Percentiles rank a stretch among this genome's conserved stretches.
phyloP scores from a whole-genome alignment of 2,113 vertebrate genomes.

The Oreotrochilus melanogaster region DNA sequence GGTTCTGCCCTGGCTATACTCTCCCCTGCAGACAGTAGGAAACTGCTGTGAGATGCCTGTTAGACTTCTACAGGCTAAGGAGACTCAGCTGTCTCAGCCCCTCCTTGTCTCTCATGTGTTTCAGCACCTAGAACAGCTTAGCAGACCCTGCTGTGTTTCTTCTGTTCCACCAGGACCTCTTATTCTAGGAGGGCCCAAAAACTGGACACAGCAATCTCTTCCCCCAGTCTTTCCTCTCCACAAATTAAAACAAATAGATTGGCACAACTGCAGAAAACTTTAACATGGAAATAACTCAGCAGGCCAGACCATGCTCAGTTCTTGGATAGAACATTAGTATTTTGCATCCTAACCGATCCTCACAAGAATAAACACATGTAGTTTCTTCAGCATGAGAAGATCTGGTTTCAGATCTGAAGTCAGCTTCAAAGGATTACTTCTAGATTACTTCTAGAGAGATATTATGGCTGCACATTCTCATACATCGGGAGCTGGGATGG shows the following conservation, averaged over 20 bases:
- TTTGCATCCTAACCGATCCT: not conserved
- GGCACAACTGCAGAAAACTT: not conserved
- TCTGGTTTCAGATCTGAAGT: not conserved
- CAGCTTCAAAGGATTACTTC: not conserved
- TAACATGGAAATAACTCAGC: not conserved
- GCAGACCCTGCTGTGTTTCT: rapidly evolving
- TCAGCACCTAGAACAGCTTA: not conserved
- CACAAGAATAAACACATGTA: not conserved
- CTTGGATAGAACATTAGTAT: not conserved
- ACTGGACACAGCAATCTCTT: not conserved
- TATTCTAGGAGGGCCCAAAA: not conserved
- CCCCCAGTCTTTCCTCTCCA: not conserved
- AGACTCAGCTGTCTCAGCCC: not conserved
- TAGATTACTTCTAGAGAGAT: not conserved
- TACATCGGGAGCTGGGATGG: rapidly evolving
- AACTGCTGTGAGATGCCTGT: not conserved
- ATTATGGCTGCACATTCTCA: not conserved
- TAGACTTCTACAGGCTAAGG: not conserved
- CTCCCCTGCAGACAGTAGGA: not conserved
- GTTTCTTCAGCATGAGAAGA: not conserved
- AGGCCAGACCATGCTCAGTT: not conserved
- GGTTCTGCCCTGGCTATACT: not conserved
- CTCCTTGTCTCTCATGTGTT: rapidly evolving
- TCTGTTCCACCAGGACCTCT: not conserved
- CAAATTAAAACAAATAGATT: not conserved